These are phyloP conservation scores for Rostratula benghalensis DNA, from an alignment of 2,113 vertebrate genomes.

Conservation along the genomic window DNA sequence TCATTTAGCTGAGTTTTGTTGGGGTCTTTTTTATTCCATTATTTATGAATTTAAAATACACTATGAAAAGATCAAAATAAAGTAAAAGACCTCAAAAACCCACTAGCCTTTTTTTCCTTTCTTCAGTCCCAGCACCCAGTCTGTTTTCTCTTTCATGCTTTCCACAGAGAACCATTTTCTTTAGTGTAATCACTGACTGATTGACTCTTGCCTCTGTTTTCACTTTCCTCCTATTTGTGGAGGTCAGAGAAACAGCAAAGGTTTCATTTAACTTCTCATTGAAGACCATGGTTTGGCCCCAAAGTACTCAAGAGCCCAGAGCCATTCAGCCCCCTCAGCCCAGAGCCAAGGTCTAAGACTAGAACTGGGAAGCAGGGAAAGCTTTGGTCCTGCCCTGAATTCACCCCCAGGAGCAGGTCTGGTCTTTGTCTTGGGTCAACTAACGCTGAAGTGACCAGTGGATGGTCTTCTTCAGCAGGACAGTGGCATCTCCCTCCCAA, in stretches of 20 bases:
- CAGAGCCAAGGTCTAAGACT: background rate
- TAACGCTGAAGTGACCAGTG: background rate
- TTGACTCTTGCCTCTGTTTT: constrained; percentile 57
- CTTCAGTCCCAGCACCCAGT: constrained; percentile 3
- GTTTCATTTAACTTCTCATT: constrained; percentile 40
- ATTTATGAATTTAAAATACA: constrained; percentile 57
- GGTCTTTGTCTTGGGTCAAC: background rate
- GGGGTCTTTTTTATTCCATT: constrained; percentile 33
- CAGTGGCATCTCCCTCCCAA: background rate
- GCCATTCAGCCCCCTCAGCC: background rate
- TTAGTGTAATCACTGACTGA: constrained; percentile 41
- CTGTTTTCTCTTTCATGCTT: constrained; percentile 49
- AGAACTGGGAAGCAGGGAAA: background rate
- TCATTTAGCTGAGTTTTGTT: constrained; percentile 40
- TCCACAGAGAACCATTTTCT: constrained; percentile 21
- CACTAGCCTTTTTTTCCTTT: constrained; percentile 44
- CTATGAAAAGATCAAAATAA: constrained; percentile 49
- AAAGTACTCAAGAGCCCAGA: background rate
- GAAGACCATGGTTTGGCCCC: background rate
- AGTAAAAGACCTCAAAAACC: constrained; percentile 43
- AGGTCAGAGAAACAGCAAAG: constrained; percentile 28
- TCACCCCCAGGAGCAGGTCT: background rate
- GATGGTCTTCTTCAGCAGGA: background rate
- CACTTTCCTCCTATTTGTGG: constrained; percentile 21
- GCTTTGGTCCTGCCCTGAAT: background rate